A percentile compares a stretch with the other conserved stretches of the same genome.
These are phyloP conservation scores for Hirundichthys speculiger DNA, from an alignment of 2,113 vertebrate species.

Conservation along the genomic window DNA sequence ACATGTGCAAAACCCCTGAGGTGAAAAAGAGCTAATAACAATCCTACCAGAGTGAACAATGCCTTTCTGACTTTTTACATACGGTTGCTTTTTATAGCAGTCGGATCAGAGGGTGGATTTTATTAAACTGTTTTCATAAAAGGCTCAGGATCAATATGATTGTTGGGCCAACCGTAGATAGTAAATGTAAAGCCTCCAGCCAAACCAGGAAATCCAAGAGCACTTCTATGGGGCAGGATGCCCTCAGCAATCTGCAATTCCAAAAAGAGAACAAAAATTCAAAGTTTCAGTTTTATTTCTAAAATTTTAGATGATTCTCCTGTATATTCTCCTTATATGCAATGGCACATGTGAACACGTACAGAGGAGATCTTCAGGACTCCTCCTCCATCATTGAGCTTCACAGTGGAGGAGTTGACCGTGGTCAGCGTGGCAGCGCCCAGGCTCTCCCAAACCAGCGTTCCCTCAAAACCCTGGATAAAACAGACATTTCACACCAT, in stretches of 20 bases:
- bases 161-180: conserved; percentile 85
- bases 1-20: conserved; percentile 31
- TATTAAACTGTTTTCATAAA: conserved; percentile 21
- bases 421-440: conserved; percentile 86
- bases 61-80: conserved; percentile 20
- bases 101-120: conserved; percentile 3
- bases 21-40: conserved; percentile 32
- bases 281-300: neutral
- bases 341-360: conserved; percentile 36
- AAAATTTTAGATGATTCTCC: neutral
- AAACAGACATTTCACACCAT: neutral
- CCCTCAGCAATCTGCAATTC: conserved; percentile 87
- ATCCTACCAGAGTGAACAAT: conserved; percentile 38
- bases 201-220: conserved; percentile 91
- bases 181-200: conserved; percentile 96
- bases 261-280: conserved; percentile 23
- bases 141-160: conserved; percentile 13
- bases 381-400: conserved; percentile 90
- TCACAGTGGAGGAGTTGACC: conserved; percentile 84
- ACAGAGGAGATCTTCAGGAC: conserved; percentile 90
- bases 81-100: conserved; percentile 2
- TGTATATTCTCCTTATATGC: neutral
- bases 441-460: conserved; percentile 93
- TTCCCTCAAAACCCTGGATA: conserved; percentile 95
- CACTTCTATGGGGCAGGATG: conserved; percentile 87